These are phyloP conservation scores for Spodoptera littoralis DNA, from an alignment of 2,888 invertebrate genomes.

Conservation along the genomic window DNA sequence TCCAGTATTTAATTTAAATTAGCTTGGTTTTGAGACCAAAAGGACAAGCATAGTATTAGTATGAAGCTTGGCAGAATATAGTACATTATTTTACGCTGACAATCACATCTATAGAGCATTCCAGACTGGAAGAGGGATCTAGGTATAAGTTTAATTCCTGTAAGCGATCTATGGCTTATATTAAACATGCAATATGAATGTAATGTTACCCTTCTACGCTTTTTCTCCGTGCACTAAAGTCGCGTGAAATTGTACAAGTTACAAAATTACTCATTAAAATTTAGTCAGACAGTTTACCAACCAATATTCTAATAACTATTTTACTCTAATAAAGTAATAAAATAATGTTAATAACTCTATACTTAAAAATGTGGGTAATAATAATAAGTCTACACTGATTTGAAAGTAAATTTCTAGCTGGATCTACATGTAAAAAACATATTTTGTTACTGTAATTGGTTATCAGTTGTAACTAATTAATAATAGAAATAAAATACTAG, in stretches of 20 bases:
- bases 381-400: too few species aligned
- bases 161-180: slow-evolving; percentile 38
- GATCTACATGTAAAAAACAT: too few species aligned
- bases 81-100: not conserved
- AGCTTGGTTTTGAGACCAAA: slow-evolving; percentile 15
- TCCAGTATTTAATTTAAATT: slow-evolving; percentile 8
- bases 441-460: too few species aligned
- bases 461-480: too few species aligned
- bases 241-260: slow-evolving; percentile 71
- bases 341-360: too few species aligned
- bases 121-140: not conserved
- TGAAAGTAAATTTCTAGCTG: too few species aligned
- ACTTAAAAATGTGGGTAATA: too few species aligned
- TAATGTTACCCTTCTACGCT: slow-evolving; percentile 84
- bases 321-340: too few species aligned
- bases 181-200: slow-evolving; percentile 43
- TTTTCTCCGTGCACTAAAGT: slow-evolving; percentile 85
- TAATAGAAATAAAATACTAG: too few species aligned
- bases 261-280: slow-evolving; percentile 11
- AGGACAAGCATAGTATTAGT: slow-evolving; percentile 20
- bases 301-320: too few species aligned
- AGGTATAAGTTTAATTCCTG: slow-evolving; percentile 9
- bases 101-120: slow-evolving; percentile 12
- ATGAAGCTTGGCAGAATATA: slow-evolving; percentile 8
- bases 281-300: not conserved